Percentiles rank a stretch among this genome's conserved stretches.
phyloP scores from a whole-genome alignment of 2,888 invertebrate genomes.

The Mythimna pallens region DNA sequence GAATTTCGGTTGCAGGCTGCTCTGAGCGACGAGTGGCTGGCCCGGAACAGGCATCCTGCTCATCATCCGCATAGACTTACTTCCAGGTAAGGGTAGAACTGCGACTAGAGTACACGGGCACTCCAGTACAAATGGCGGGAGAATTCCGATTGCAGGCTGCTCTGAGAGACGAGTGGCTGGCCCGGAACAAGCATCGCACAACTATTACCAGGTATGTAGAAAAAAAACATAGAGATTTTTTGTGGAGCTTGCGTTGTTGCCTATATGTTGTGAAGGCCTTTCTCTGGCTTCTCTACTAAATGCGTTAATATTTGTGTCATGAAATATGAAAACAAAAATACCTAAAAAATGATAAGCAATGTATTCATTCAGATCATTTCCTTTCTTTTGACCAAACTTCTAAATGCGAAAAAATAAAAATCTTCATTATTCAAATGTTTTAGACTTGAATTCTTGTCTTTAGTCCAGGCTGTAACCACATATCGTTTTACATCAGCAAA shows the following conservation, averaged over 20 bases:
- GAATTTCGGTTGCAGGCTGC: neutral
- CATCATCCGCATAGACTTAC: neutral
- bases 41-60: neutral
- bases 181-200: slow-evolving; percentile 83
- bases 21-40: neutral
- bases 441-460: too few species aligned
- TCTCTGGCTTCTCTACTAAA: neutral
- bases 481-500: too few species aligned
- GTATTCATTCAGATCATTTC: neutral
- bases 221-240: neutral
- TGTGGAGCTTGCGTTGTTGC: neutral
- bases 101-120: neutral
- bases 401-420: too few species aligned
- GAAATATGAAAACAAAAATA: neutral
- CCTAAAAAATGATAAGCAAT: too few species aligned
- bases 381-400: neutral
- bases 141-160: neutral
- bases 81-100: neutral
- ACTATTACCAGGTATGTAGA: slow-evolving; percentile 4
- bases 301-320: neutral
- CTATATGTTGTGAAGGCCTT: neutral
- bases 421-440: too few species aligned
- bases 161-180: neutral
- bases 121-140: neutral
- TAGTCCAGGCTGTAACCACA: too few species aligned